phyloP scores from a whole-genome alignment of 1,140 invertebrate genomes.

The Cyrtorhinus lividipennis region DNA sequence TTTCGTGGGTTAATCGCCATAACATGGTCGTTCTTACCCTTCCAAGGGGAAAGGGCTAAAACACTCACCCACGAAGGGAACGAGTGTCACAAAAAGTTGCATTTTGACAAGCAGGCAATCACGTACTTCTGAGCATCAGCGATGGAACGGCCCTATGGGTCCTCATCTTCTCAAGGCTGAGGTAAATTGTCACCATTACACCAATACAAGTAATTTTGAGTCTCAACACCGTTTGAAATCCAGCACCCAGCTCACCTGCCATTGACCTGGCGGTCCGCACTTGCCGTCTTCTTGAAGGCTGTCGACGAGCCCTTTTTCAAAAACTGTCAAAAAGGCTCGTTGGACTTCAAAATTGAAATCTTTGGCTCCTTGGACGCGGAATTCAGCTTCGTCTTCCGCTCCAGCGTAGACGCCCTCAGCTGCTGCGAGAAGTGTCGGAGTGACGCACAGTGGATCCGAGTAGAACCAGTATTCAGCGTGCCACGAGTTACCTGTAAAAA shows the following conservation, averaged over 20 bases:
- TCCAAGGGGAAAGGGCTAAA: too few species aligned
- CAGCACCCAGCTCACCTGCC: slow-evolving; percentile 25
- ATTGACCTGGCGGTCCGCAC: slow-evolving; percentile 29
- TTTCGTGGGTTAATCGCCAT: too few species aligned
- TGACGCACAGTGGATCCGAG: slow-evolving; percentile 35
- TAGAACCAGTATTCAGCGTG: slow-evolving; percentile 42
- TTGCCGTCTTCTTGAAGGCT: slow-evolving; percentile 26
- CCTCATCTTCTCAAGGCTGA: too few species aligned
- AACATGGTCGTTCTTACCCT: too few species aligned
- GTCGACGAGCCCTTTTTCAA: slow-evolving; percentile 31
- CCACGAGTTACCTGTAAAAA: slow-evolving; percentile 34
- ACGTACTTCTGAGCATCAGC: too few species aligned
- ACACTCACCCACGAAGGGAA: too few species aligned
- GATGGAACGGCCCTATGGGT: too few species aligned
- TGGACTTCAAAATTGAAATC: slow-evolving; percentile 37
- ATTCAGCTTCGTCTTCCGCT: slow-evolving; percentile 21
- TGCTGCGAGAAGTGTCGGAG: slow-evolving; percentile 36
- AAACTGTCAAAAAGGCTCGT: slow-evolving; percentile 32
- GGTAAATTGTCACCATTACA: too few species aligned
- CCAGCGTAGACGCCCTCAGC: slow-evolving; percentile 35
- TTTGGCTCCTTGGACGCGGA: slow-evolving; percentile 26
- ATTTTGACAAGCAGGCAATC: too few species aligned
- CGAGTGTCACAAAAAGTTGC: too few species aligned
- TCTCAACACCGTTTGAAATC: too few species aligned
- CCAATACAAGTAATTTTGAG: too few species aligned